These are phyloP conservation scores for Dinomys branickii DNA, from an alignment of 2,113 vertebrate genomes.

Conservation along the genomic window DNA sequence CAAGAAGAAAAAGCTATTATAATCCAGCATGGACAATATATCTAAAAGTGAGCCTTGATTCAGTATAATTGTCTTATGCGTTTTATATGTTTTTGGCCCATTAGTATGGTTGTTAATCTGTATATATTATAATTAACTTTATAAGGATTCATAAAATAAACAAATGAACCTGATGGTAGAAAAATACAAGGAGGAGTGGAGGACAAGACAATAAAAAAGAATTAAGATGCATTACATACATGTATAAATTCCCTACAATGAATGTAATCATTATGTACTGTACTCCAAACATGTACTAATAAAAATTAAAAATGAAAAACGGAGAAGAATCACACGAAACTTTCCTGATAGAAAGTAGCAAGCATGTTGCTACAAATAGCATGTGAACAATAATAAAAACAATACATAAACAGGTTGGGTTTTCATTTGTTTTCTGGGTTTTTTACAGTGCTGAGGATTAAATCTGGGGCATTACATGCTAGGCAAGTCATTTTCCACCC, in stretches of 20 bases:
- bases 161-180: background rate
- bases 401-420: background rate
- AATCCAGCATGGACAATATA: background rate
- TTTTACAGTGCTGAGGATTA: background rate
- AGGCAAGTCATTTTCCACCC: background rate
- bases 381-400: conserved; percentile 9
- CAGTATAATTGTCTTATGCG: background rate
- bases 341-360: background rate
- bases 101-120: background rate
- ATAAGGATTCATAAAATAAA: background rate
- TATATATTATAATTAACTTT: background rate
- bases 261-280: background rate
- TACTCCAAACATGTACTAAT: background rate
- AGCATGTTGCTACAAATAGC: background rate
- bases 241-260: background rate
- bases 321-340: background rate
- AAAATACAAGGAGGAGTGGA: background rate
- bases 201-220: background rate
- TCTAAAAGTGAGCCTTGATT: background rate
- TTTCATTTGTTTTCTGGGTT: background rate
- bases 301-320: background rate
- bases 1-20: background rate
- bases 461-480: background rate
- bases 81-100: background rate
- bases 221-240: background rate